Evolutionary conservation across 2,797 vertebrate species (phyloP).

Genomic region (Meda fulgida): DNA sequence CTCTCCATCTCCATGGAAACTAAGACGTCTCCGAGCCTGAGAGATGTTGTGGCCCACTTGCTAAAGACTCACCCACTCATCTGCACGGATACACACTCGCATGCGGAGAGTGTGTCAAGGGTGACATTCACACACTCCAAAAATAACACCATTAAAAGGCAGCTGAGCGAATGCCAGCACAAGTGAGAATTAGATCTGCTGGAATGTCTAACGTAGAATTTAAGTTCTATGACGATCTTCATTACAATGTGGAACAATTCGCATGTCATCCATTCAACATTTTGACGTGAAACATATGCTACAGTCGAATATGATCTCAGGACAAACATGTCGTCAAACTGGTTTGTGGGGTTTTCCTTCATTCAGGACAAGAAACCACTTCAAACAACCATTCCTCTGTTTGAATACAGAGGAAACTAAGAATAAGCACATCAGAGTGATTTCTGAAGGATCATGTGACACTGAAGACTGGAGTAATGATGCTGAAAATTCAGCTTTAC

Average conservation of each 20-base stretch:
- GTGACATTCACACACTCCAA: conserved; percentile 11
- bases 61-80: conserved; percentile 37
- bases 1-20: conserved; percentile 54
- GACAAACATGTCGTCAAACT: conserved; percentile 2
- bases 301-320: background rate
- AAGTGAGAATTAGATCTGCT: conserved; percentile 4
- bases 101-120: background rate
- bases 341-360: background rate
- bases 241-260: background rate
- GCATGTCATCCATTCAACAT: background rate
- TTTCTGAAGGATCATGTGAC: background rate
- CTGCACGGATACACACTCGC: conserved; percentile 2
- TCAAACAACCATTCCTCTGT: background rate
- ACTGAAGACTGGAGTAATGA: background rate
- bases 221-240: background rate
- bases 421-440: background rate
- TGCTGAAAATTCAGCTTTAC: background rate
- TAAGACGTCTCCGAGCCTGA: conserved; percentile 15
- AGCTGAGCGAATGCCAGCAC: conserved; percentile 14
- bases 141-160: conserved; percentile 34
- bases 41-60: conserved; percentile 52
- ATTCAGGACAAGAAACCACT: background rate
- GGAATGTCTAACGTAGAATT: conserved; percentile 9
- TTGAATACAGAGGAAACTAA: conserved; percentile 11
- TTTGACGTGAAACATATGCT: background rate